Percentiles rank a stretch among this genome's conserved stretches.
Conservation (phyloP, 2,113 vertebrate genomes). For the Thamnophis sirtalis region DNA sequence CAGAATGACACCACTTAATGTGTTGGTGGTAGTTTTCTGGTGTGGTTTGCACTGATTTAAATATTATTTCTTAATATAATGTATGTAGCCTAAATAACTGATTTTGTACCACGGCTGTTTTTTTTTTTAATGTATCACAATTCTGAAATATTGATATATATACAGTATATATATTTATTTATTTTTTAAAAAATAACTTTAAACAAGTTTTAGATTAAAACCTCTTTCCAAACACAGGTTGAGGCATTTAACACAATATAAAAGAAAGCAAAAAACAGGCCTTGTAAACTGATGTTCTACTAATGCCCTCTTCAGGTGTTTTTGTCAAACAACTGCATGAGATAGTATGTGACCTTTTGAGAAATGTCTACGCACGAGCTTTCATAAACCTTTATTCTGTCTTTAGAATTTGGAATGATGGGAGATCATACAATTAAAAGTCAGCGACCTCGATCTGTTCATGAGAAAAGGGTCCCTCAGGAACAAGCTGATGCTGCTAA, state of each 20-base stretch:
- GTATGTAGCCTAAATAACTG: slow-evolving; percentile 51
- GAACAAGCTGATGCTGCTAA: slow-evolving; percentile 99
- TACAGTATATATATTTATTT: slow-evolving; percentile 36
- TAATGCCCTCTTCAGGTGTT: slow-evolving; percentile 59
- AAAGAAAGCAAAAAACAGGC: slow-evolving; percentile 59
- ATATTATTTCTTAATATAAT: slow-evolving; percentile 44
- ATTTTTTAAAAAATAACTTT: slow-evolving; percentile 49
- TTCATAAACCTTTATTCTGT: slow-evolving; percentile 99
- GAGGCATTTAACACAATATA: slow-evolving; percentile 56
- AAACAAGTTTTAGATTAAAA: slow-evolving; percentile 38
- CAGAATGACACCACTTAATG: slow-evolving; percentile 47
- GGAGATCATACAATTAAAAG: slow-evolving; percentile 99
- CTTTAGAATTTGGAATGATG: slow-evolving; percentile 99
- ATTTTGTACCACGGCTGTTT: slow-evolving; percentile 45
- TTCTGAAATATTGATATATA: slow-evolving; percentile 54
- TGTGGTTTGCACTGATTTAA: slow-evolving; percentile 50
- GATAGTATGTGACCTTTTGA: slow-evolving; percentile 77
- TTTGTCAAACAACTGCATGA: slow-evolving; percentile 78
- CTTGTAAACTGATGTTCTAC: slow-evolving; percentile 52
- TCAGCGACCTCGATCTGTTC: slow-evolving; percentile 99
- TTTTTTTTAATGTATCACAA: slow-evolving; percentile 52
- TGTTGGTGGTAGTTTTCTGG: slow-evolving; percentile 55
- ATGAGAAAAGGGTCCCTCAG: slow-evolving; percentile 99
- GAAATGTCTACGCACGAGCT: slow-evolving; percentile 87
- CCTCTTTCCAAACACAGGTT: slow-evolving; percentile 49